phyloP scores from a whole-genome alignment of 2,888 invertebrate species.

The Xestoiulus laeticollis region DNA sequence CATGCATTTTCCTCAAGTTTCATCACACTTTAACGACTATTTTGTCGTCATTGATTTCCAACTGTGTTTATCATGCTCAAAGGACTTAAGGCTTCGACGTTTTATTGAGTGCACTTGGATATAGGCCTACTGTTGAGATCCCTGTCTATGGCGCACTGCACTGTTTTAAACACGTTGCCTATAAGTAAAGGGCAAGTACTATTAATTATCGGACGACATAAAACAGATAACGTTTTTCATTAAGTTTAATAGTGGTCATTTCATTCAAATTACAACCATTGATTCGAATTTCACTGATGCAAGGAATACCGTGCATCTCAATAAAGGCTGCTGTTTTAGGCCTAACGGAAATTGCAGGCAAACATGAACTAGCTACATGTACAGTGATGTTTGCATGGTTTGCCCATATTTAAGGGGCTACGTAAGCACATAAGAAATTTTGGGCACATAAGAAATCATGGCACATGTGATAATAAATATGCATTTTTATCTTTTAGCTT shows the following conservation, averaged over 20 bases:
- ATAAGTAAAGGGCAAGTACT: background rate
- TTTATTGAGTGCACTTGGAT: background rate
- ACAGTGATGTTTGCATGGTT: background rate
- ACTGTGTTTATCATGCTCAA: conserved; percentile 16
- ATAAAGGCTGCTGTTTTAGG: background rate
- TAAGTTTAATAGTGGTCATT: conserved; percentile 41
- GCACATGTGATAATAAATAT: no score
- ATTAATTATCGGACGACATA: background rate
- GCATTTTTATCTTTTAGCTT: background rate
- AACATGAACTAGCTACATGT: background rate
- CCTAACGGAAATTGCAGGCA: background rate
- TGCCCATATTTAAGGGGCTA: background rate
- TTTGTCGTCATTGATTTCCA: conserved; percentile 49
- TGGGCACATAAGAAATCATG: no score
- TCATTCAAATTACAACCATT: conserved; percentile 35
- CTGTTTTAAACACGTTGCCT: background rate
- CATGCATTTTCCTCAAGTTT: conserved; percentile 44
- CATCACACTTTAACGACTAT: conserved; percentile 44
- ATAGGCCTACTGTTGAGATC: background rate
- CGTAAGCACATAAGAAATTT: no score
- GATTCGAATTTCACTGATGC: background rate
- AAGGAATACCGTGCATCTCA: background rate
- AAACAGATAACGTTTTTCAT: conserved; percentile 13
- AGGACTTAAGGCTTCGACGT: conserved; percentile 45
- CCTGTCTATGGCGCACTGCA: background rate